Evolutionary conservation across 1,140 invertebrate genomes (phyloP), one percentile per base, ranked within the genome.

Genomic region (Drosophila saltans): DNA sequence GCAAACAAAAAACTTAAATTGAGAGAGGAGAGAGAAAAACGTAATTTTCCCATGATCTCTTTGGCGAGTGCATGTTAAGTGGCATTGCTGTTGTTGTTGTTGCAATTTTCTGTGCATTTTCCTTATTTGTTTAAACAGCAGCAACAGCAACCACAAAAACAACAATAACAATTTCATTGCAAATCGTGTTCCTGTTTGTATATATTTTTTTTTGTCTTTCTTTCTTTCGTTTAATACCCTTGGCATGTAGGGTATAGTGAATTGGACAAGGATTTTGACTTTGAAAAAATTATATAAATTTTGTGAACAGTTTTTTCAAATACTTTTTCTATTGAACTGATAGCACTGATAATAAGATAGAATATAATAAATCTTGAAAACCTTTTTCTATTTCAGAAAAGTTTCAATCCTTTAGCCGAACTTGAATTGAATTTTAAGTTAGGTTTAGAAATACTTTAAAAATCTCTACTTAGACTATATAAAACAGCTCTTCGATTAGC

Each of bases 1-100:
- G 58, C 10, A 71, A 84, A 85, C 85, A 81, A 71, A 80, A 9
- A 43, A n/a, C n/a, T 0, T 11, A 28, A 45, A 21, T 6, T 36
- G 33, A 40, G 16, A 28, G 36, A 30, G 36, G 16, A 16, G 16
- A 16, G 0, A 16, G 16, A n/a, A 61, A 72, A 71, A 86, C 79
- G 75, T 78, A 76, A 86, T 82, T 85, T 86, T 86, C 83, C 76
- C 82, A 86, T 88, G 82, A 86, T 82, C 83, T 86, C 79, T 79
- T 78, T 81, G 68, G 41, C 61, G 43, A 66, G 66, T 66, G 66
- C 48, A 55, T 75, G 72, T 63, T 73, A 72, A 72, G 75, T 77
- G 74, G 62, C n/a, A n/a, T n/a, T n/a, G n/a, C 55, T 30, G 57
- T 62, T 79, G 60, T 74, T 67, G 69, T 59, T 66, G 57, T 64